Evolutionary conservation across 2,888 invertebrate genomes (phyloP), one percentile per base, ranked within the genome.

Genomic region (Orchesellides sinensis): DNA sequence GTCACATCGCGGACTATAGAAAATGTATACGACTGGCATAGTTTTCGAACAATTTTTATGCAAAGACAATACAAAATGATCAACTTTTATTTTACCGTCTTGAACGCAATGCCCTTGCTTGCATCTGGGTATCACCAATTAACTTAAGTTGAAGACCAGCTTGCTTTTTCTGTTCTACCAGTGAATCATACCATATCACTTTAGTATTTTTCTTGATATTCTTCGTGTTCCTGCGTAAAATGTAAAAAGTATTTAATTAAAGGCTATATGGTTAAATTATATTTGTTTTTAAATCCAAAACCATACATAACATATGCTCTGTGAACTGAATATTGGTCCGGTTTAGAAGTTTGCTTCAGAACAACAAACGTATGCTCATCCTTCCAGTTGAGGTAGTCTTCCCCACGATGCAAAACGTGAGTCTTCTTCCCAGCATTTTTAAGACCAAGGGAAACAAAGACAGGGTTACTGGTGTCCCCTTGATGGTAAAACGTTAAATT

Each of bases 401-500:
- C 79, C 5, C 79, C 79, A 19, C 79, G 79, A 6, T 27, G 23
- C 19, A 79, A 25, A 19, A 72, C 65, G 29, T 79, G 79, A 27
- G 72, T 10, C 12, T 29, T 14, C 1, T 45, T 32, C 0, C 32
- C 59, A 1, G 56, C 0, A 17, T 29, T 45, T n/a, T 32, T 47
- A 27, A 23, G n/a, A n/a, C 79, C 79, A 17, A 25, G 63, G 10
- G 72, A 72, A 19, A 79, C 56, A 27, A 79, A 79, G 0, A 79
- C 79, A 3, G 79, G 79, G n/a, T 29, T 19, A 12, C 35, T 54
- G n/a, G 23, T 27, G 12, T 79, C 32, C 1, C 65, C 79, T 12
- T 29, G 54, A 54, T 72, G 72, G 21, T 79, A 79, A 19, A 29
- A 70, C 1, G 79, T 79, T n/a, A 72, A 0, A n/a, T 79, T 79